These are phyloP conservation scores for Chaetodon trifascialis DNA, from an alignment of 2,113 vertebrate species.

Conservation along the genomic window DNA sequence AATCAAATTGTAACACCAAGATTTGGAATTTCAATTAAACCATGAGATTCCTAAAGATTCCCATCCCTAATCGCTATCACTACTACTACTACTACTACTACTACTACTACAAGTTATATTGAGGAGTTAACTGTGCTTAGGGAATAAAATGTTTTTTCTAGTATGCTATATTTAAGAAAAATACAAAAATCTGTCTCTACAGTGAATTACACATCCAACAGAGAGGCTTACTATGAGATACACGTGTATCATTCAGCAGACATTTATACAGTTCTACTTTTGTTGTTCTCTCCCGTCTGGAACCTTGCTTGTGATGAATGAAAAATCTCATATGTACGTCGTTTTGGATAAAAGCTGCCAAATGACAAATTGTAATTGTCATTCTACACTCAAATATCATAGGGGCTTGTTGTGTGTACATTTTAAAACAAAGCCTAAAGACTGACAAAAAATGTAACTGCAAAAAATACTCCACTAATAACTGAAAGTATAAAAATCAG, in stretches of 20 bases:
- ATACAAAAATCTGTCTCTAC: not conserved
- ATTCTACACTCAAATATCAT: not conserved
- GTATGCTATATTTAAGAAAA: not conserved
- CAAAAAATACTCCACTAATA: conserved; percentile 44
- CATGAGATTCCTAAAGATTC: not conserved
- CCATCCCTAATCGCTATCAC: not conserved
- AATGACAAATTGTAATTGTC: no score
- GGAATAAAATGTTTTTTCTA: not conserved
- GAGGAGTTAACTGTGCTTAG: not conserved
- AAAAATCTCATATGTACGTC: no score
- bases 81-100: no score
- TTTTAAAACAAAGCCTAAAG: conserved; percentile 14
- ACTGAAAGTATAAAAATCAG: conserved; percentile 44
- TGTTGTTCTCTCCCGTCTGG: no score
- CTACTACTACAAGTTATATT: not conserved
- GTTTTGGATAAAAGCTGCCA: no score
- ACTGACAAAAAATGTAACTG: conserved; percentile 11
- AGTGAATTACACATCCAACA: not conserved
- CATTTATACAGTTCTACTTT: not conserved
- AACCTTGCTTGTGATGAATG: no score
- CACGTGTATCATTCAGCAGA: not conserved
- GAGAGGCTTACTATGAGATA: not conserved
- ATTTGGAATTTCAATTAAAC: not conserved
- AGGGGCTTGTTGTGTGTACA: not conserved
- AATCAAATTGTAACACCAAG: not conserved